Base-by-base conservation (phyloP, 2,113 vertebrate genomes). In the Myrmecobius fasciatus region DNA sequence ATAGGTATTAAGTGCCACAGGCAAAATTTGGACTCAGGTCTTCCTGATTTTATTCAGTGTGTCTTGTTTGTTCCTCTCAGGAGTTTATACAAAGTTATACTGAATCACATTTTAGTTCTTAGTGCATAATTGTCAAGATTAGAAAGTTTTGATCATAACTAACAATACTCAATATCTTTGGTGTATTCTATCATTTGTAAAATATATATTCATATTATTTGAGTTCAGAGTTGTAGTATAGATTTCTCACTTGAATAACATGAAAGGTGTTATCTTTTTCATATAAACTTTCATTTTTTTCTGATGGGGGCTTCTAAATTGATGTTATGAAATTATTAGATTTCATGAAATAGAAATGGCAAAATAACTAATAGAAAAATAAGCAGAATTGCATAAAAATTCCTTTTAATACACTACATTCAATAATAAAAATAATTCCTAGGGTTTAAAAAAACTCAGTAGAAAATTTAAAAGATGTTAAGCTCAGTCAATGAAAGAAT, bases 321-420 rank as follows among this genome's bases (percentile, higher is more conserved):
- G 92, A 20, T 92, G 17, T 14, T 92, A 90, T 91, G 94, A 95
- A 92, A 46, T 91, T 67, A 94, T 46, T 94, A 95, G 7, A 28
- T 7, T 91, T 93, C 22, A 48, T 49, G 48, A 93, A 91, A 92
- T 48, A 60, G 20, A 60, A 89, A 95, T 93, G 60, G 20, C 53
- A 94, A 52, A 92, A 92, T 94, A 95, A 93, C 43, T 67, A 75
- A 75, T 67, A 36, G 89, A 92, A 0, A 46, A 53, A 92, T 92
- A 91, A 56, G 25, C 53, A 24, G 24, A 36, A 8, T n/a, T 12
- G n/a, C 6, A 89, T 25, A 90, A 53, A 25, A 91, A 53, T n/a
- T 10, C 11, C 52, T 3, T 92, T 90, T 5, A 52, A 90, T n/a
- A 52, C 25, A 89, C 53, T 88, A 95, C 95, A 54, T 52, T 9